These are phyloP conservation scores for Actinernus sp. DNA, from an alignment of 92 coral and sea anemone genomes.

Conservation along the genomic window DNA sequence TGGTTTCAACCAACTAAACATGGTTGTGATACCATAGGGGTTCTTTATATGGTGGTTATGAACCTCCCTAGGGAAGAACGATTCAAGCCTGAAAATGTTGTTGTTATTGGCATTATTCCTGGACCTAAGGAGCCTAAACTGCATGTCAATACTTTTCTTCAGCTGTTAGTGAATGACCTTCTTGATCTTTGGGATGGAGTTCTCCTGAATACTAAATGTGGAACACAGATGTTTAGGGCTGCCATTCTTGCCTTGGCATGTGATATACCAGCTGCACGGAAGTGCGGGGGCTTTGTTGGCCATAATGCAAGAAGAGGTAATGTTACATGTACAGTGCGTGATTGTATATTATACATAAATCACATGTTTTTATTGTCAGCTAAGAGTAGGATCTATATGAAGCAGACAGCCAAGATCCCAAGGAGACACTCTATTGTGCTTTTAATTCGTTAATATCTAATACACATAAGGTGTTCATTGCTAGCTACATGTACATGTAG, in stretches of 20 bases:
- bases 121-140: no score
- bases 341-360: not conserved
- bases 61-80: no score
- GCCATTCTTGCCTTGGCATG: conserved; percentile 41
- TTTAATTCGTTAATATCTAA: no score
- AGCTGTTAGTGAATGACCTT: conserved; percentile 33
- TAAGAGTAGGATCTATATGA: no score
- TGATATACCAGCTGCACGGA: conserved; percentile 62
- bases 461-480: no score
- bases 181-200: conserved; percentile 52
- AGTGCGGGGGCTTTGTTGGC: no score
- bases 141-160: conserved; percentile 38
- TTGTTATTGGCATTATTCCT: conserved; percentile 50
- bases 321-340: not conserved
- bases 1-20: conserved; percentile 67
- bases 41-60: conserved; percentile 60
- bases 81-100: no score
- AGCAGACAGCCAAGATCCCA: no score
- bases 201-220: conserved; percentile 8
- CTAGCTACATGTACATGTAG: no score
- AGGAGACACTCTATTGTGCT: no score
- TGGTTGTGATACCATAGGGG: conserved; percentile 47
- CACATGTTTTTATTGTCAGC: no score
- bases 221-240: conserved; percentile 32
- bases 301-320: conserved; percentile 53